Evolutionary conservation across 2,888 invertebrate species (phyloP).

Genomic region (Lacanobia oleracea): DNA sequence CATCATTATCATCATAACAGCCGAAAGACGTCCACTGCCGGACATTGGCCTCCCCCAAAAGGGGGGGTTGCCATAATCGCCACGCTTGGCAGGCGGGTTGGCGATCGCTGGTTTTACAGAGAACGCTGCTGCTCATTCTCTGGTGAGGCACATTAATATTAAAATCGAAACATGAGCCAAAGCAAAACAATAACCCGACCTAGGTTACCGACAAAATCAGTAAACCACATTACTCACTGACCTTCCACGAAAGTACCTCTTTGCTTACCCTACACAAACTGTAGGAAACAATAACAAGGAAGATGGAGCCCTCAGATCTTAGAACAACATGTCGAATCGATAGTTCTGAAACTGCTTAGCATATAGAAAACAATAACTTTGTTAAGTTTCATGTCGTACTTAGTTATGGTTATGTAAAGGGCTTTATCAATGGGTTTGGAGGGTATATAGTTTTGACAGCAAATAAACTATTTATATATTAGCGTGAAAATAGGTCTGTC

Average conservation of each 20-base stretch:
- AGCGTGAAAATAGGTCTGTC: too few relatives aligned
- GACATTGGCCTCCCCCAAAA: too few relatives aligned
- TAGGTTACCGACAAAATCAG: not conserved
- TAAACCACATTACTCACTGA: not conserved
- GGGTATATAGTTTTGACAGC: not conserved
- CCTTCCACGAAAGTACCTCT: not conserved
- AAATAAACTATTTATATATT: too few relatives aligned
- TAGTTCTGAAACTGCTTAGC: constrained; percentile 28
- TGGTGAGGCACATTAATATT: not conserved
- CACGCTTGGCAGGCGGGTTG: too few relatives aligned
- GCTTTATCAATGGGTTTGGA: not conserved
- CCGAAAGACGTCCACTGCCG: too few relatives aligned
- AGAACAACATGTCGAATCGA: constrained; percentile 12
- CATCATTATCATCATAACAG: too few relatives aligned
- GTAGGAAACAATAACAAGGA: constrained; percentile 38
- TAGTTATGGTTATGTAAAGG: not conserved
- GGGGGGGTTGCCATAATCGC: too few relatives aligned
- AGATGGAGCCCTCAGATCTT: constrained; percentile 12
- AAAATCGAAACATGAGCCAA: not conserved
- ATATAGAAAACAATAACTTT: constrained; percentile 24
- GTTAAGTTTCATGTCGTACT: constrained; percentile 3
- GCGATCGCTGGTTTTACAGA: too few relatives aligned
- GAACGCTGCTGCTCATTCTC: too few relatives aligned
- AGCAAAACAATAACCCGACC: not conserved
- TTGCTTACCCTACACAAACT: constrained; percentile 8